These are phyloP conservation scores for Trematomus bernacchii DNA, from an alignment of 2,797 vertebrate species.

Conservation along the genomic window DNA sequence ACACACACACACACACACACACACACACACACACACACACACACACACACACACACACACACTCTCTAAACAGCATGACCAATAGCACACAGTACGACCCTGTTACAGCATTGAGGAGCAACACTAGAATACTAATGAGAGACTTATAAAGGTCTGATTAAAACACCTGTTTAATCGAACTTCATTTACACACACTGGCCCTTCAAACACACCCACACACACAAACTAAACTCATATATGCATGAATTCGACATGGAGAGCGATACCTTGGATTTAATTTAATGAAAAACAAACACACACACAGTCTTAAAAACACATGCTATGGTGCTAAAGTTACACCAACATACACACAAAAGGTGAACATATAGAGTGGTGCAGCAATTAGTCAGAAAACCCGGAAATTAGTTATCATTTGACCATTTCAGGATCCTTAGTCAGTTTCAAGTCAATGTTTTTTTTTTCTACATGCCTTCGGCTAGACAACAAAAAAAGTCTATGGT, in stretches of 20 bases:
- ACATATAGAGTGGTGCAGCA: not conserved
- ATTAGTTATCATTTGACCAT: too few species aligned
- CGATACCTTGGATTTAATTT: slow-evolving; percentile 4
- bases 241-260: not conserved
- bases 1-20: not conserved
- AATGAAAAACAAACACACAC: slow-evolving; percentile 4
- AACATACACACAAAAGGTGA: not conserved
- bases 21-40: too few species aligned
- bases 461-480: too few species aligned
- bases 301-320: not conserved
- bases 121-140: slow-evolving; percentile 36
- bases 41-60: too few species aligned
- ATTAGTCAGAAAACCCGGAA: too few species aligned
- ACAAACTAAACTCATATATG: not conserved
- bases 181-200: slow-evolving; percentile 15
- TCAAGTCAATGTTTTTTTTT: too few species aligned
- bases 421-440: too few species aligned
- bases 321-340: not conserved
- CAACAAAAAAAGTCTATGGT: too few species aligned
- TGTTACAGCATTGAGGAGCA: slow-evolving; percentile 2
- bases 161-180: slow-evolving; percentile 21
- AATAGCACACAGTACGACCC: not conserved
- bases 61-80: too few species aligned
- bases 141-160: slow-evolving; percentile 7
- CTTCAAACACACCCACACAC: not conserved